phyloP scores from a whole-genome alignment of 2,113 vertebrate genomes.

The Gallinago jamesoni region DNA sequence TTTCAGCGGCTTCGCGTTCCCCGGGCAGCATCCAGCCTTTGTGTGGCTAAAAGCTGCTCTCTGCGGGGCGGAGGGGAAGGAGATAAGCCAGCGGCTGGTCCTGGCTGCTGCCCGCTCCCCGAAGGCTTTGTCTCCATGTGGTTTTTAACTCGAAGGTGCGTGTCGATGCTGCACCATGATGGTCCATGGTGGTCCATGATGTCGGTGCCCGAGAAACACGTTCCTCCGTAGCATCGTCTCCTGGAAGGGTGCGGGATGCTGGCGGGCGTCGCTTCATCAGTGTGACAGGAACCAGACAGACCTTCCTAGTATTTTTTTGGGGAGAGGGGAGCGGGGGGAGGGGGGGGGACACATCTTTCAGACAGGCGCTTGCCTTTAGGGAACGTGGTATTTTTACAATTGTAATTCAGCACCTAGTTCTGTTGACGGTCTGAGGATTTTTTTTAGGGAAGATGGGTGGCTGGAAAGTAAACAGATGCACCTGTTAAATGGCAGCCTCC shows the following conservation, averaged over 20 bases:
- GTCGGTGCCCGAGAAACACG: neutral
- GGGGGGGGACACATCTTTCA: neutral
- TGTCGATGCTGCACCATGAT: neutral
- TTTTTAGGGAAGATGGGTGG: neutral
- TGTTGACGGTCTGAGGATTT: neutral
- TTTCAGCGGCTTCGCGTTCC: conserved; percentile 76
- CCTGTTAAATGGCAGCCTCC: conserved; percentile 33
- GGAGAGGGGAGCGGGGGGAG: too few relatives aligned
- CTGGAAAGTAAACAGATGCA: conserved; percentile 30
- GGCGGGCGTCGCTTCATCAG: neutral
- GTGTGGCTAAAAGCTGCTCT: conserved; percentile 71
- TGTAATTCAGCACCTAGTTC: neutral
- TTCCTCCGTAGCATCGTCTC: neutral
- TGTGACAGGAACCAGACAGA: neutral
- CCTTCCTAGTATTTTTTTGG: neutral
- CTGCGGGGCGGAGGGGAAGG: conserved; percentile 33
- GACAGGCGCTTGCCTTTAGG: neutral
- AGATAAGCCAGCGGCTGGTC: neutral
- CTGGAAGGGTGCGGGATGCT: neutral
- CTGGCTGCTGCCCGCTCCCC: neutral
- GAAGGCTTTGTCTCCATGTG: neutral
- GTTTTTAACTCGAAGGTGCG: conserved; percentile 11
- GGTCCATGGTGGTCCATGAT: neutral
- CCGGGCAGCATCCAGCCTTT: conserved; percentile 68
- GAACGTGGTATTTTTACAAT: neutral